phyloP scores from a whole-genome alignment of 2,888 invertebrate species.

The Myathropa florea region DNA sequence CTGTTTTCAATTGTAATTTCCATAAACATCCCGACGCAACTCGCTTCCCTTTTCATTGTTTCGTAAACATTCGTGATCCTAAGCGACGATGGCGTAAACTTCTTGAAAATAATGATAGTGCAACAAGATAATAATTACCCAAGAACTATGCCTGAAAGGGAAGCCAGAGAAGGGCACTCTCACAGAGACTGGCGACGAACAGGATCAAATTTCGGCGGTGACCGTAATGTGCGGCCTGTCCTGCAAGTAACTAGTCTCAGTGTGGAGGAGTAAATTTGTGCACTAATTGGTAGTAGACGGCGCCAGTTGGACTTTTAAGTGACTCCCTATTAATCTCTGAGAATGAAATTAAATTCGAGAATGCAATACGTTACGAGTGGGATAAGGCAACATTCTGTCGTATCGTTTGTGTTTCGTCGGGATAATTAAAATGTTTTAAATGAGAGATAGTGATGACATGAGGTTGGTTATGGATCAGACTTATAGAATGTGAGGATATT shows the following conservation, averaged over 20 bases:
- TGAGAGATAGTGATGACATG: background rate
- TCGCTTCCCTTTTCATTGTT: constrained; percentile 16
- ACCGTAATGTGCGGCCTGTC: constrained; percentile 29
- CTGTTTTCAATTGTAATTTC: background rate
- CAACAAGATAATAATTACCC: constrained; percentile 61
- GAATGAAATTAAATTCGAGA: constrained; percentile 18
- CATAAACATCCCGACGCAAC: background rate
- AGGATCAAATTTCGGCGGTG: constrained; percentile 65
- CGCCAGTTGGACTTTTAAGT: constrained; percentile 52
- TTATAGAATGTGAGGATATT: no score
- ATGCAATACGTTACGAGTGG: background rate
- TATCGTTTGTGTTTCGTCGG: background rate
- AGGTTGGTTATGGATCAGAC: background rate
- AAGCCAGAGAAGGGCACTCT: constrained; percentile 28
- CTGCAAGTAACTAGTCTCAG: constrained; percentile 3
- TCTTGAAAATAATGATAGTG: constrained; percentile 58
- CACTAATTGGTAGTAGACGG: constrained; percentile 55
- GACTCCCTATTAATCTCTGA: constrained; percentile 15
- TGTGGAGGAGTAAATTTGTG: constrained; percentile 46
- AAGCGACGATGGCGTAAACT: constrained; percentile 31
- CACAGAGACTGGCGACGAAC: constrained; percentile 51
- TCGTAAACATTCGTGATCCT: constrained; percentile 51
- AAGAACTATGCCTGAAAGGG: constrained; percentile 21
- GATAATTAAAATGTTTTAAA: background rate
- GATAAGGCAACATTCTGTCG: background rate